These are phyloP conservation scores for Petrocephalus schoutedeni DNA, from an alignment of 2,797 vertebrate species.

Conservation along the genomic window DNA sequence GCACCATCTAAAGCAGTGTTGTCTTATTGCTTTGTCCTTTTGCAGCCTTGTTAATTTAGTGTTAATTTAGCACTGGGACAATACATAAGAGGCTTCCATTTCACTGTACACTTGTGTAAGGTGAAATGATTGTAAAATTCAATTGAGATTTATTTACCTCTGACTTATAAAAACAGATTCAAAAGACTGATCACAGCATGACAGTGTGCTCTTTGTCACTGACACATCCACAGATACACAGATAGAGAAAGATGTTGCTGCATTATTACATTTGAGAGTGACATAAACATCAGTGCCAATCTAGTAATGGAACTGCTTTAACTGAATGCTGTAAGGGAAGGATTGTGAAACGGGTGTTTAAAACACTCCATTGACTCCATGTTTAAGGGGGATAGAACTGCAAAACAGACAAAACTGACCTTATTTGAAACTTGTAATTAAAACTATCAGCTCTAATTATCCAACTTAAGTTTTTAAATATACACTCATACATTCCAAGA, in stretches of 20 bases:
- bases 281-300: background rate
- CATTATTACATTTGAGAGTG: no score
- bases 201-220: background rate
- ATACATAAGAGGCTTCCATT: no score
- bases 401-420: background rate
- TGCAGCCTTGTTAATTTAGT: background rate
- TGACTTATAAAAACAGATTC: background rate
- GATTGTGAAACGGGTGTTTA: background rate
- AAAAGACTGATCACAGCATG: background rate
- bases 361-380: background rate
- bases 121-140: no score
- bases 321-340: background rate
- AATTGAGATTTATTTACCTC: background rate
- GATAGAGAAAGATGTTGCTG: background rate
- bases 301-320: background rate
- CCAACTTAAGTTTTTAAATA: background rate
- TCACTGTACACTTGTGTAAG: no score
- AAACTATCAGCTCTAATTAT: background rate
- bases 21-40: no score
- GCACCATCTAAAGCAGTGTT: no score
- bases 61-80: background rate
- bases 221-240: background rate
- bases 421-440: background rate
- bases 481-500: background rate
- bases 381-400: background rate